Evolutionary conservation across 2,797 vertebrate species (phyloP).

Genomic region (Trichosurus vulpecula): DNA sequence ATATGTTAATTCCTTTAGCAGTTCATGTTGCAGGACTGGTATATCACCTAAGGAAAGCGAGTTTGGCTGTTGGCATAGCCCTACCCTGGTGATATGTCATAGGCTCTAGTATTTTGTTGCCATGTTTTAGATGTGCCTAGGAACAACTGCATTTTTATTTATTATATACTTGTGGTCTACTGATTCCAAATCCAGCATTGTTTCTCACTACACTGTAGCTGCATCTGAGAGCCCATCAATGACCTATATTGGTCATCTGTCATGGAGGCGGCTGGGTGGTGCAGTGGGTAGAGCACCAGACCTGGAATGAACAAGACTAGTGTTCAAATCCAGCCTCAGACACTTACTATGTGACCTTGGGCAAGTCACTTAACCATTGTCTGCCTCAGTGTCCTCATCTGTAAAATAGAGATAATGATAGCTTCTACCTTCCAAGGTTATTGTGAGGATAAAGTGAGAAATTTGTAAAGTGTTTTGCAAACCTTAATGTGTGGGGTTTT

Average conservation of each 20-base stretch:
- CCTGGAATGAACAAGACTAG: background rate
- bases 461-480: background rate
- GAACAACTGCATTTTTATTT: background rate
- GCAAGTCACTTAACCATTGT: too few species aligned
- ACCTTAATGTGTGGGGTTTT: background rate
- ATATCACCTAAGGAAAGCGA: background rate
- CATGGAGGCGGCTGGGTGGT: too few species aligned
- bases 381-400: too few species aligned
- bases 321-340: background rate
- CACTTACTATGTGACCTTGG: background rate
- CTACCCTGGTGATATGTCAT: background rate
- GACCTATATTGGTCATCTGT: background rate
- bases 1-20: background rate
- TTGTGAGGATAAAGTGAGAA: background rate
- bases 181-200: background rate
- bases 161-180: background rate
- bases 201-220: background rate
- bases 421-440: background rate
- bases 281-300: background rate
- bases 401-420: too few species aligned
- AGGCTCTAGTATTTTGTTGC: background rate
- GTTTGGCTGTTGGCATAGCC: background rate
- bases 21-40: conserved; percentile 2
- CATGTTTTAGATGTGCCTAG: background rate
- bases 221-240: background rate